Base-by-base conservation (phyloP, 2,888 invertebrate species). In the Diloba caeruleocephala region DNA sequence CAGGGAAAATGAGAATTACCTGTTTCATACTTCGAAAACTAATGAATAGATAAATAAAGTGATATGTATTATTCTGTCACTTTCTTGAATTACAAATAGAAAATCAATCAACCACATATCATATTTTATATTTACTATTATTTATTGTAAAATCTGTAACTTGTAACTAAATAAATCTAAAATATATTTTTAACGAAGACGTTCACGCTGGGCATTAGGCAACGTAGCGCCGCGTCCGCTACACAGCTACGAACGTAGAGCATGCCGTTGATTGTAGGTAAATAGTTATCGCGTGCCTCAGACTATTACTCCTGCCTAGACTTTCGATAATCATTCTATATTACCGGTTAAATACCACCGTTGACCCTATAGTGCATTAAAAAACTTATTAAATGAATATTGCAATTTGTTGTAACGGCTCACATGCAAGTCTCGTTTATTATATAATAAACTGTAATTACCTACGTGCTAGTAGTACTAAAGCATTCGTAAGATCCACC, bases 311-410 rank as follows among this genome's bases (percentile, higher is more conserved):
- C 71, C 71, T 77, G 70, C 77, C 77, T 80, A 82, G 85, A 87
- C 84, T 85, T 82, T 71, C 73, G 79, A 79, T 86, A 87, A 88
- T 85, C 82, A 85, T 80, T 81, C 70, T 72, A 72, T 80, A 82
- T 76, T 81, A 82, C 79, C 80, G 63, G 74, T 63, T 83, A 82
- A 84, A 85, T 81, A 79, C 76, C 69, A 79, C 76, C 86, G 87
- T 86, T 85, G 86, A 87, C 87, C 87, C 70, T 76, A 72, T 78
- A 79, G 56, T 82, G 76, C 75, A 80, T 70, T 76, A 69, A 72
- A 78, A 74, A 68, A 64, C 63, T 60, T 56, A 73, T 69, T 71
- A 70, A 63, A 73, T 66, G 36, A 78, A 71, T 65, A 69, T 66
- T 71, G 70, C 64, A 70, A 73, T 74, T 73, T 68, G 37, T 59